Evolutionary conservation across 2,113 vertebrate genomes (phyloP).

Genomic region (Motacilla alba): DNA sequence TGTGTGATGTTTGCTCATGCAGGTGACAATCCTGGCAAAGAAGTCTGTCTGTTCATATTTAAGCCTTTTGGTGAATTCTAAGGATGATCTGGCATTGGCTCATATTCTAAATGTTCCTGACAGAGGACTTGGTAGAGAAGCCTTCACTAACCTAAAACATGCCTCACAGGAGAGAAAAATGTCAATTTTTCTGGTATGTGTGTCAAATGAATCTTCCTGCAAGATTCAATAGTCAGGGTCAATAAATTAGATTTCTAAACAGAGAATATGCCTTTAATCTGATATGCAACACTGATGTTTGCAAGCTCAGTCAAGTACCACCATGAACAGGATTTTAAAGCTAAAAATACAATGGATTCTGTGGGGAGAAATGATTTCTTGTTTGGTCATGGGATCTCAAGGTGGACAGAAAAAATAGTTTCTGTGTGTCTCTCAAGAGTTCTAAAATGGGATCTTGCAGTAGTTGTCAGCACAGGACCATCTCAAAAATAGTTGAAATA

Average conservation of each 20-base stretch:
- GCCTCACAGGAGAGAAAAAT: slow-evolving; percentile 75
- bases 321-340: background rate
- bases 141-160: slow-evolving; percentile 88
- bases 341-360: background rate
- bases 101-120: slow-evolving; percentile 83
- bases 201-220: background rate
- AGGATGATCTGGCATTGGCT: slow-evolving; percentile 87
- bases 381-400: background rate
- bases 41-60: slow-evolving; percentile 87
- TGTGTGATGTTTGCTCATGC: slow-evolving; percentile 15
- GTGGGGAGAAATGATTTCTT: background rate
- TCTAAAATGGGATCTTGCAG: background rate
- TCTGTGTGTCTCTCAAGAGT: background rate
- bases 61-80: slow-evolving; percentile 88
- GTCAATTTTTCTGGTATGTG: slow-evolving; percentile 89
- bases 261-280: background rate
- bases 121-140: slow-evolving; percentile 81
- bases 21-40: slow-evolving; percentile 75
- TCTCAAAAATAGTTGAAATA: background rate
- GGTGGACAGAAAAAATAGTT: background rate
- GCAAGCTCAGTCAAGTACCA: background rate
- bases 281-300: background rate
- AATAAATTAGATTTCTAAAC: background rate
- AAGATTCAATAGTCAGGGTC: background rate
- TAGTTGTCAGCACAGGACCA: background rate